Evolutionary conservation across 2,797 vertebrate genomes (phyloP).

Genomic region (Crenichthys baileyi): DNA sequence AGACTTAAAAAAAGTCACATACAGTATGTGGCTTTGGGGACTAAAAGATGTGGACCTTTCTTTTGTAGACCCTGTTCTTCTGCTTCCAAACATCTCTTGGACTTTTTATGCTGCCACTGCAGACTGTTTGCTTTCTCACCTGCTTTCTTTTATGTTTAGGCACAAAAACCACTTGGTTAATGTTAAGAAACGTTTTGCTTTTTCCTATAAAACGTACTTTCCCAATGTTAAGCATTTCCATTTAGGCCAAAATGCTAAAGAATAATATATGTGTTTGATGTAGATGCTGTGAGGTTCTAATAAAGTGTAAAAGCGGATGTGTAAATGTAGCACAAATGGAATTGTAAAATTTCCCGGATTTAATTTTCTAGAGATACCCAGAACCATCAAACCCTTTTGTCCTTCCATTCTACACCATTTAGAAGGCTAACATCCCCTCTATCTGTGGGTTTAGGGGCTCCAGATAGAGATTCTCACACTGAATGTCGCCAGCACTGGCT

Average conservation of each 20-base stretch:
- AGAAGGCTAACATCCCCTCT: constrained; percentile 21
- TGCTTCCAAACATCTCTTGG: background rate
- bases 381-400: constrained; percentile 16
- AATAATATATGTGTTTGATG: background rate
- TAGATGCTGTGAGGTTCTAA: background rate
- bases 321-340: background rate
- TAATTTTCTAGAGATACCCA: constrained; percentile 15
- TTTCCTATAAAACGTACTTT: background rate
- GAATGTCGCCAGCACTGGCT: constrained; percentile 36
- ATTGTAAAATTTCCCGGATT: constrained; percentile 16
- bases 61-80: background rate
- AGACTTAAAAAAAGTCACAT: background rate
- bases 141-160: background rate
- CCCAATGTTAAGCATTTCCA: background rate
- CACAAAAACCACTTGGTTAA: background rate
- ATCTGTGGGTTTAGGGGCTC: constrained; percentile 44
- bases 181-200: background rate
- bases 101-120: background rate
- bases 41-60: background rate
- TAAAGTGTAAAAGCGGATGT: background rate
- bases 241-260: background rate
- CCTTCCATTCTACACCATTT: constrained; percentile 29
- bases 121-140: background rate
- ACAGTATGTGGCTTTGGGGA: background rate
- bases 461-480: constrained; percentile 13